Evolutionary conservation across 2,888 invertebrate genomes (phyloP), one percentile per base, ranked within the genome.

Genomic region (Rhabditoides inermis): DNA sequence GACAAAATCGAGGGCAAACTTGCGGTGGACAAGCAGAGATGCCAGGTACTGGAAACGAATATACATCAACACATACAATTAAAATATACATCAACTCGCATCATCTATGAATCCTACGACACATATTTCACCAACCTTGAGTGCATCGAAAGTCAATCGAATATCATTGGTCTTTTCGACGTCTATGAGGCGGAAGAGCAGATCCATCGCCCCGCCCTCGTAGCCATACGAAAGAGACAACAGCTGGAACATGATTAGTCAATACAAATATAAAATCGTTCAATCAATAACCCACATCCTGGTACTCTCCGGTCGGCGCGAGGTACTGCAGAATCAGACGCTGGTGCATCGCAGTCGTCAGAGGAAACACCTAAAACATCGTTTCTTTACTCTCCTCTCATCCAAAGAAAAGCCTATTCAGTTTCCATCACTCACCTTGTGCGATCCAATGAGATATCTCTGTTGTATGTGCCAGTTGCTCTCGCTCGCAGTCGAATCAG

Each of bases 291-390:
- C 67, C 53, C 20, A 74, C 73, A 56, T 75, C 94, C 78, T 95
- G 95, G 77, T 94, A 95, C 77, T 94, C 95, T 15, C 92, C 95
- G 84, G 94, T 87, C 0, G 94, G 89, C 3, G 90, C 88, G n/a
- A 98, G 82, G 77, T 92, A 98, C 66, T 90, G 84, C 27, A 95
- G 79, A 70, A 94, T 90, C 2, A 94, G 82, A 81, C 94, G 86
- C 78, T 94, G 92, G 76, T 87, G 85, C 28, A 91, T 90, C 0
- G 87, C 87, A 49, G 85, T 81, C 0, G 88, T 88, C 2, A 90
- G 85, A 6, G 95, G 95, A 77, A 87, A 85, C 12, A 73, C 35
- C 57, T 54, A 28, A 32, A 49, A 32, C 26, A 39, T 32, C 20
- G 50, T 20, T 23, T 10, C 10, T 6, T 12, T 30, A 30, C 15